Conservation (phyloP, 2,797 vertebrate species). For the Champsocephalus esox region DNA sequence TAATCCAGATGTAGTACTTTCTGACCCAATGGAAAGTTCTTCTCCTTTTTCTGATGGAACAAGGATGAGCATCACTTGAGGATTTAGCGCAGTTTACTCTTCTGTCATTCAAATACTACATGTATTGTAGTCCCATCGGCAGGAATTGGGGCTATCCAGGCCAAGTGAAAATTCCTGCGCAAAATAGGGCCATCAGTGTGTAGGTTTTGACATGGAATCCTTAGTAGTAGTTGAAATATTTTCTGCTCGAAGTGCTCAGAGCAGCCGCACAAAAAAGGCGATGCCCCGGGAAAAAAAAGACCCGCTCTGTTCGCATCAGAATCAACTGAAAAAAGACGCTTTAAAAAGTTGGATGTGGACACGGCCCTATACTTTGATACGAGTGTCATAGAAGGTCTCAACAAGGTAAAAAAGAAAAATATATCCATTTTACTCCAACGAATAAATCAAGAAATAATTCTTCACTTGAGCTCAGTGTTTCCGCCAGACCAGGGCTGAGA, state of each 20-base stretch:
- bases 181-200: not conserved
- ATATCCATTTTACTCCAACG: too few relatives aligned
- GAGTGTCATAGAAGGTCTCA: too few relatives aligned
- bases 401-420: too few relatives aligned
- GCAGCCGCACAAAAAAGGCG: not conserved
- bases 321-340: too few relatives aligned
- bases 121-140: not conserved
- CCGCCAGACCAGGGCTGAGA: too few relatives aligned
- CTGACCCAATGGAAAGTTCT: slow-evolving; percentile 4
- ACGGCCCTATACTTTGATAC: too few relatives aligned
- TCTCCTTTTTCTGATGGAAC: not conserved
- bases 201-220: not conserved
- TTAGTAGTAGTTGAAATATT: not conserved
- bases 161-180: not conserved
- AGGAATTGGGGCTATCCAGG: not conserved
- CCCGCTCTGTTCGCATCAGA: too few relatives aligned
- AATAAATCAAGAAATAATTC: too few relatives aligned
- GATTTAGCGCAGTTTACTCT: not conserved
- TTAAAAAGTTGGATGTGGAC: too few relatives aligned
- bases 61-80: slow-evolving; percentile 8
- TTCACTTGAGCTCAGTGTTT: too few relatives aligned
- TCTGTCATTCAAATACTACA: not conserved
- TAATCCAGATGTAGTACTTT: not conserved
- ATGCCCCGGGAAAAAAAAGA: not conserved
- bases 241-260: not conserved